Evolutionary conservation across 2,113 vertebrate species (phyloP).

Genomic region (Pangasianodon gigas): DNA sequence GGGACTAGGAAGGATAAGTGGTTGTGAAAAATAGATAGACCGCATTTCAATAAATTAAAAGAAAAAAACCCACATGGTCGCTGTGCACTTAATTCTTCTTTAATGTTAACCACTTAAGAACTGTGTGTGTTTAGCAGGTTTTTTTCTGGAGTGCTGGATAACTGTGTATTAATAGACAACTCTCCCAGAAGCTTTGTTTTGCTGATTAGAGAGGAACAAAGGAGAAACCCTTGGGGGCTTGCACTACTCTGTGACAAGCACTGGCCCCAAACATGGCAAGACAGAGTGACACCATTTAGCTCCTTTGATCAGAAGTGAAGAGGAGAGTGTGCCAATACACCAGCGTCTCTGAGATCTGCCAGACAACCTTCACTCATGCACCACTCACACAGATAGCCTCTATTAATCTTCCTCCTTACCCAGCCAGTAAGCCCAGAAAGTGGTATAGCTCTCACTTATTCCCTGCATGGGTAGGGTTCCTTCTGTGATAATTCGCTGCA

Average conservation of each 20-base stretch:
- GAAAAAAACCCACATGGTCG: neutral
- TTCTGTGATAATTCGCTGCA: slow-evolving; percentile 41
- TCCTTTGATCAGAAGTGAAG: slow-evolving; percentile 37
- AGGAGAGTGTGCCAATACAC: slow-evolving; percentile 33
- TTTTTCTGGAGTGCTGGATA: slow-evolving; percentile 22
- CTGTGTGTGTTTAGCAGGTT: slow-evolving; percentile 13
- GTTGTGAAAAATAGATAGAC: neutral
- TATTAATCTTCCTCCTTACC: slow-evolving; percentile 39
- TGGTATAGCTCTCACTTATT: slow-evolving; percentile 12
- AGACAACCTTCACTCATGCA: slow-evolving; percentile 39
- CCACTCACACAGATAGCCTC: slow-evolving; percentile 28
- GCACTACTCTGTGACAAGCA: slow-evolving; percentile 36
- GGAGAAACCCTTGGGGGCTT: slow-evolving; percentile 19
- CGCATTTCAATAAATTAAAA: neutral
- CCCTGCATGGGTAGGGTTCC: slow-evolving; percentile 21
- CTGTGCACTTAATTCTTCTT: neutral
- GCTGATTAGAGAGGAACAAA: slow-evolving; percentile 48
- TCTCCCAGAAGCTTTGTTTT: slow-evolving; percentile 23
- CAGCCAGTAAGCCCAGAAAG: slow-evolving; percentile 25
- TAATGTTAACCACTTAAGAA: neutral
- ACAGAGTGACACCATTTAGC: slow-evolving; percentile 47
- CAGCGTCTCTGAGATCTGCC: slow-evolving; percentile 12
- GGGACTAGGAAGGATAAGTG: neutral
- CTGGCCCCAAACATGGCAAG: slow-evolving; percentile 28
- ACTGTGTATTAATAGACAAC: slow-evolving; percentile 40